Evolutionary conservation across 2,888 invertebrate species (phyloP).

Genomic region (Oscheius sp.): DNA sequence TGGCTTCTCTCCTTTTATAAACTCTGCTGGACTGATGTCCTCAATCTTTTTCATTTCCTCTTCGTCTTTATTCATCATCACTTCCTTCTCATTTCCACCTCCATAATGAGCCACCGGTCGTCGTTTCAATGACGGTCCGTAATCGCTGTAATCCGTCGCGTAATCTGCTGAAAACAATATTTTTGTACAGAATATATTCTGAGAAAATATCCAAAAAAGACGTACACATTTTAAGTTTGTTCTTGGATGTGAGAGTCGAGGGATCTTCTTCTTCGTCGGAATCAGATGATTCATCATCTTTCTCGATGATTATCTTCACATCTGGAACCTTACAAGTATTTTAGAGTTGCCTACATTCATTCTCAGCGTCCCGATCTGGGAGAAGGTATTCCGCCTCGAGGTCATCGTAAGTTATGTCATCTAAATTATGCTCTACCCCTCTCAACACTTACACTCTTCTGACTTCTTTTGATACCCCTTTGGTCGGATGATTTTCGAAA

Average conservation of each 20-base stretch:
- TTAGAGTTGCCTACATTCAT: too few relatives aligned
- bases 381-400: too few relatives aligned
- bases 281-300: background rate
- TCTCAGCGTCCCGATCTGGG: too few relatives aligned
- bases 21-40: constrained; percentile 7
- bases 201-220: background rate
- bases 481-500: too few relatives aligned
- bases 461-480: too few relatives aligned
- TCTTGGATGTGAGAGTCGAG: background rate
- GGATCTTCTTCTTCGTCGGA: background rate
- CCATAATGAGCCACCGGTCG: too few relatives aligned
- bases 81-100: too few relatives aligned
- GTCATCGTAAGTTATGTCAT: too few relatives aligned
- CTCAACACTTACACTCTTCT: too few relatives aligned
- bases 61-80: background rate
- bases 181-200: background rate
- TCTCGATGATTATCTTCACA: background rate
- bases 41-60: constrained; percentile 14
- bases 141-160: constrained; percentile 14
- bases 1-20: background rate
- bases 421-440: too few relatives aligned
- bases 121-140: background rate
- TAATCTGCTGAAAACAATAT: constrained; percentile 20
- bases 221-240: background rate
- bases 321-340: too few relatives aligned